Conservation (phyloP, 2,888 invertebrate species). For the Caenorhabditis virilis region DNA sequence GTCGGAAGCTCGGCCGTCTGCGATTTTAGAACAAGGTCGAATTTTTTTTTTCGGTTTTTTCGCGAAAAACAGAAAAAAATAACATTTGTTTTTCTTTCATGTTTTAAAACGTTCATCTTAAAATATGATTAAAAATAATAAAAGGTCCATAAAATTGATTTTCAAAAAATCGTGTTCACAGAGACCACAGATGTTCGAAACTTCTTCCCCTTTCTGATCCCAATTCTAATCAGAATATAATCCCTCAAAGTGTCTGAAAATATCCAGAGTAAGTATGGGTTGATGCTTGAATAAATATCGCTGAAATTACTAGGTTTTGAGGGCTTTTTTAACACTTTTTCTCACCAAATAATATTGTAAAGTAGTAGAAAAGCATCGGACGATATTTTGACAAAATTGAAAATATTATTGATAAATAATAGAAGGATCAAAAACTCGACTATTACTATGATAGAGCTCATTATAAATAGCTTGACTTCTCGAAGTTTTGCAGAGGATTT, state of each 20-base stretch:
- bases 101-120: not conserved
- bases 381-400: not conserved
- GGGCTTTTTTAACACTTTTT: not conserved
- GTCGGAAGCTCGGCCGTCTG: no score
- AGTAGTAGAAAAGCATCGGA: not conserved
- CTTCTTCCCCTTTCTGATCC: not conserved
- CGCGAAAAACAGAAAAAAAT: no score
- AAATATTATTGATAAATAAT: not conserved
- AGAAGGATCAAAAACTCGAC: not conserved
- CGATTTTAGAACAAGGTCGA: no score
- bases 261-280: constrained; percentile 2
- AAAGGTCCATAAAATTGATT: no score
- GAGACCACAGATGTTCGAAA: no score
- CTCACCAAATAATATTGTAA: not conserved
- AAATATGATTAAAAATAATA: no score
- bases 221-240: not conserved
- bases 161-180: no score
- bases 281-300: not conserved
- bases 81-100: no score
- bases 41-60: no score
- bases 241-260: not conserved
- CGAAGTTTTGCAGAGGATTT: constrained; percentile 6
- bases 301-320: not conserved
- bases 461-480: not conserved
- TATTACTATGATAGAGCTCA: not conserved